Evolutionary conservation across 2,888 invertebrate species (phyloP), one percentile per base, ranked within the genome.

Genomic region (Fragum sueziense): DNA sequence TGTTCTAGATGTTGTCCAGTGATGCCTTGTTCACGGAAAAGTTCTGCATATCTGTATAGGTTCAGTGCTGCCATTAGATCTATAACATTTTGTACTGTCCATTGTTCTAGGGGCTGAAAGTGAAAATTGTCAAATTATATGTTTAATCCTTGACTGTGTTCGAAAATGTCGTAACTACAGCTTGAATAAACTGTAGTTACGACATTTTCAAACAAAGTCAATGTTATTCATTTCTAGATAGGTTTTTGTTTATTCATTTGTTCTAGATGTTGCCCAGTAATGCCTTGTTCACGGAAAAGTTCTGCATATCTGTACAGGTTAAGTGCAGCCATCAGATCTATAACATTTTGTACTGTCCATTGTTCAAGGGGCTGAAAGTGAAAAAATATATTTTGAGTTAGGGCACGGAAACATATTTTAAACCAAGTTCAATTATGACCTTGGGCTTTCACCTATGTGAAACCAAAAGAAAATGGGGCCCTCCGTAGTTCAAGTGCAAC

Each of bases 51-150:
- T 81, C 95, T 94, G 93, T 95, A 96, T 78, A 96, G 94, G 93
- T 96, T 96, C 78, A 96, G 93, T 69, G 95, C 95, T 73, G 96
- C 95, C 96, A 96, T 95, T 96, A 96, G 96, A 93, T 96, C 96
- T 77, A 95, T 94, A 59, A 96, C 96, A 91, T 96, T 95, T 71
- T 94, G 93, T 72, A 95, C 95, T 52, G 95, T 95, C 96, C 96
- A 96, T 90, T 96, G 95, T 85, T 94, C 94, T 85, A 96, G 94
- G 74, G 95, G 95, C 96, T 96, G 94, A 22, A 94, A 94, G 86
- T 34, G 33, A 0, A 54, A 29, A 11, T 41, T 41, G 9, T 41
- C 41, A 41, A 41, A 41, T 41, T 41, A 41, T 11, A 17, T 41
- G 41, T 41, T 41, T 41, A 11, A 41, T 11, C 17, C 41, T 41